Percentiles rank a stretch among this genome's conserved stretches.
Conservation (phyloP, 53 echinoderm and acorn worm species). For the Stichopus horrens region DNA sequence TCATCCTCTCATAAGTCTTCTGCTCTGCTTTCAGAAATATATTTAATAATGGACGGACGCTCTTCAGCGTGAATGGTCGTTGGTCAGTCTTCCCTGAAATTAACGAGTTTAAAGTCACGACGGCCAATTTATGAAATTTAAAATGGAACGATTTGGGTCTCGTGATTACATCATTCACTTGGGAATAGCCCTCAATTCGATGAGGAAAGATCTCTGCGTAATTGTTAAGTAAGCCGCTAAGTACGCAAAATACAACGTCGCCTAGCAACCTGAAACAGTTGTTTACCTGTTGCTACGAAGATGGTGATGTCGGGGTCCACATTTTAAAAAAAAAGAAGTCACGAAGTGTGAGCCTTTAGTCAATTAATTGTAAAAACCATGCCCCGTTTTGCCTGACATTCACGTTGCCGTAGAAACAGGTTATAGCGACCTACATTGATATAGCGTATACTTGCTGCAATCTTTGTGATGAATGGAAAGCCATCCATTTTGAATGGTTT, state of each 20-base stretch:
- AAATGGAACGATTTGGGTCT: not conserved
- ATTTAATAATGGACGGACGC: too few relatives aligned
- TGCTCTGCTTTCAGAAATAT: too few relatives aligned
- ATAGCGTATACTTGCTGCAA: not conserved
- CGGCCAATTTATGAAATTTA: not conserved
- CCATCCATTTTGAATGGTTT: not conserved
- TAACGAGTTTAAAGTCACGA: too few relatives aligned
- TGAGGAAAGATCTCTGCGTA: not conserved
- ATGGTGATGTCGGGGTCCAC: not conserved
- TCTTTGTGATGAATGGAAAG: not conserved
- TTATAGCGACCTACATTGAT: not conserved
- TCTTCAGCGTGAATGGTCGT: too few relatives aligned
- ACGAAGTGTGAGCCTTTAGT: not conserved
- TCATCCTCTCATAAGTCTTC: too few relatives aligned
- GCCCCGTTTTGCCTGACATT: not conserved
- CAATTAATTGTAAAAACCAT: not conserved
- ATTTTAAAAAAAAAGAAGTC: not conserved
- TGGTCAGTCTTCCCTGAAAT: too few relatives aligned
- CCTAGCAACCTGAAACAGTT: not conserved
- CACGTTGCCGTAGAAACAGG: not conserved
- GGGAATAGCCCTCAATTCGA: not conserved
- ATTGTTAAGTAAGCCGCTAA: not conserved
- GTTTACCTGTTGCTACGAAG: slow-evolving; percentile 30
- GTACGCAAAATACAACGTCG: not conserved
- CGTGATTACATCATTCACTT: not conserved